A percentile compares a stretch with the other conserved stretches of the same genome.
Evolutionary conservation across 2,888 invertebrate genomes (phyloP).

Genomic region (Agriotes lineatus): DNA sequence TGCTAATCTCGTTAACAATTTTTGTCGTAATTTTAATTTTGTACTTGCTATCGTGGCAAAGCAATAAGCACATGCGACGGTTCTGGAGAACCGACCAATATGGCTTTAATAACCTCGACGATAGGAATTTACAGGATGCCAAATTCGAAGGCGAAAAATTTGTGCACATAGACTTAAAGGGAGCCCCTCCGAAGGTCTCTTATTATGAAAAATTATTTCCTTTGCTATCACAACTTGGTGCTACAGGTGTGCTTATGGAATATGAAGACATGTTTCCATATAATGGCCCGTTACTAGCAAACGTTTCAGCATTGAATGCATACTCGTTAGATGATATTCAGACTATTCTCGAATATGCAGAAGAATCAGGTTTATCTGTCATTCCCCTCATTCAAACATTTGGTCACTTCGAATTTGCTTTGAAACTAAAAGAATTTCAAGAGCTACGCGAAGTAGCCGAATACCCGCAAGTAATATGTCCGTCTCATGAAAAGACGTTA

Average conservation of each 20-base stretch:
- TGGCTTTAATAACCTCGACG: slow-evolving; percentile 60
- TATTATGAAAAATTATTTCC: slow-evolving; percentile 75
- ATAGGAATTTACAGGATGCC: not conserved
- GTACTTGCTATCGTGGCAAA: slow-evolving; percentile 2
- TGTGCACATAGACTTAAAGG: slow-evolving; percentile 88
- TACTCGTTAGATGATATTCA: slow-evolving; percentile 72
- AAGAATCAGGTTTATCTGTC: slow-evolving; percentile 72
- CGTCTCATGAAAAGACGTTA: slow-evolving; percentile 70
- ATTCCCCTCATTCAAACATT: slow-evolving; percentile 90
- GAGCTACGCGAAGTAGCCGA: slow-evolving; percentile 75
- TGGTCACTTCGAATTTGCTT: slow-evolving; percentile 84
- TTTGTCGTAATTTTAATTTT: slow-evolving; percentile 5
- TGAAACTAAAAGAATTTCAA: slow-evolving; percentile 78
- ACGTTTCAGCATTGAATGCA: slow-evolving; percentile 74
- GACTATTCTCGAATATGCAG: slow-evolving; percentile 69
- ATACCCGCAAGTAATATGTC: slow-evolving; percentile 78
- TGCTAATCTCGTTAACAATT: not conserved
- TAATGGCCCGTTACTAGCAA: slow-evolving; percentile 68
- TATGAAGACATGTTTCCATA: slow-evolving; percentile 93
- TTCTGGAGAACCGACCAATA: not conserved
- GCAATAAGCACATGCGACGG: not conserved
- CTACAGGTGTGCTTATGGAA: slow-evolving; percentile 83
- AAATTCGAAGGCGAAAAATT: slow-evolving; percentile 68
- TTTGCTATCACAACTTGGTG: slow-evolving; percentile 74
- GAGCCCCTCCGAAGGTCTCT: slow-evolving; percentile 79